Percentiles rank a stretch among this genome's conserved stretches.
Evolutionary conservation across 2,888 invertebrate species (phyloP).

Genomic region (Drosophila helvetica): DNA sequence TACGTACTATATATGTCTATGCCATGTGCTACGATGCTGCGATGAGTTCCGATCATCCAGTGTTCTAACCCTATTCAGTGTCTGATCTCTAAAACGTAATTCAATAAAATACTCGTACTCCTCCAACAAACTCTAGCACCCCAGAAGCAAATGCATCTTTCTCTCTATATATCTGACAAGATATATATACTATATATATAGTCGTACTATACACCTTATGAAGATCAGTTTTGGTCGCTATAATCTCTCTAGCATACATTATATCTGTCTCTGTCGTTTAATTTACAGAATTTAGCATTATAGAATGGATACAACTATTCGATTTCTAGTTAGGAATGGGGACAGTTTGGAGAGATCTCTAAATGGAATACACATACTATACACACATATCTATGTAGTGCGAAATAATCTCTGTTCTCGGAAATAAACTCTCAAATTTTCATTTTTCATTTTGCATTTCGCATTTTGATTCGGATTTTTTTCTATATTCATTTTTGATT

Average conservation of each 20-base stretch:
- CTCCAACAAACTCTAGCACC: constrained; percentile 31
- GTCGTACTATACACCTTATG: constrained; percentile 59
- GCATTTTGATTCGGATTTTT: constrained; percentile 15
- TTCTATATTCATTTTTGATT: neutral
- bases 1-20: neutral
- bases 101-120: neutral
- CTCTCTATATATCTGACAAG: neutral
- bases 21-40: neutral
- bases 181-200: constrained; percentile 5
- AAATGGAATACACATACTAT: constrained; percentile 20
- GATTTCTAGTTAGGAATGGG: constrained; percentile 58
- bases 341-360: constrained; percentile 53
- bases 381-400: constrained; percentile 30
- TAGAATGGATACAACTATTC: constrained; percentile 48
- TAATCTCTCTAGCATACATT: constrained; percentile 30
- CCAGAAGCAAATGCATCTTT: constrained; percentile 14
- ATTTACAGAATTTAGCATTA: constrained; percentile 42
- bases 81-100: constrained; percentile 36
- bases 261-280: constrained; percentile 2
- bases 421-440: constrained; percentile 26
- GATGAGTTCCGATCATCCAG: constrained; percentile 41
- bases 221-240: constrained; percentile 69
- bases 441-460: constrained; percentile 37
- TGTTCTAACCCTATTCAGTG: constrained; percentile 41
- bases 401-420: constrained; percentile 38